Evolutionary conservation across 2,113 vertebrate species (phyloP).

Genomic region (Todiramphus chloris): DNA sequence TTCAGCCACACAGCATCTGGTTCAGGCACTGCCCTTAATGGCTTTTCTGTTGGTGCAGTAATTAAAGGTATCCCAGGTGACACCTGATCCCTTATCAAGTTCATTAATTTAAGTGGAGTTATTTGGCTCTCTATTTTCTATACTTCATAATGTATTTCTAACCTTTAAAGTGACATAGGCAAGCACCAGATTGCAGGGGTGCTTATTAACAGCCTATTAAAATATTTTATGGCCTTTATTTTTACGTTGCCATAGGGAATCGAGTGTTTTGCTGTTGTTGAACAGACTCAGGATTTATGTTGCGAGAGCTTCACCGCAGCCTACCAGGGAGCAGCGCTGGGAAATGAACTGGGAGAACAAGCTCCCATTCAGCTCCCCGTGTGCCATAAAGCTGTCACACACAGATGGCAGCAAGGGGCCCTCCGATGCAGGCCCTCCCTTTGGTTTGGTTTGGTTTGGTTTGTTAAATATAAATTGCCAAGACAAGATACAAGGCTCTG

Average conservation of each 20-base stretch:
- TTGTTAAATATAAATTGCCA: neutral
- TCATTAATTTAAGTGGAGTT: slow-evolving; percentile 66
- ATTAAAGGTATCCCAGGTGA: slow-evolving; percentile 68
- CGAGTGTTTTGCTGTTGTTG: slow-evolving; percentile 46
- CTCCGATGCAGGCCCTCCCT: neutral
- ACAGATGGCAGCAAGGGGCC: slow-evolving; percentile 21
- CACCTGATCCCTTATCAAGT: slow-evolving; percentile 64
- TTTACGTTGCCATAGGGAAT: slow-evolving; percentile 50
- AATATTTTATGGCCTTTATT: slow-evolving; percentile 67
- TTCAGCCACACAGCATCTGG: slow-evolving; percentile 47
- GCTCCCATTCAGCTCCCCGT: neutral
- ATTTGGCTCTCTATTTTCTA: slow-evolving; percentile 55
- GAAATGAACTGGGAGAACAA: slow-evolving; percentile 60
- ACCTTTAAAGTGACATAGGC: slow-evolving; percentile 66
- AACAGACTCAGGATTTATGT: slow-evolving; percentile 52
- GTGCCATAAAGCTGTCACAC: slow-evolving; percentile 10
- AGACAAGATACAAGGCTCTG: neutral
- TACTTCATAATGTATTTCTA: slow-evolving; percentile 64
- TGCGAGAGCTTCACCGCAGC: slow-evolving; percentile 20
- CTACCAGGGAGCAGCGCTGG: neutral
- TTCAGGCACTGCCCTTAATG: slow-evolving; percentile 46
- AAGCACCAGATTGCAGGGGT: slow-evolving; percentile 48
- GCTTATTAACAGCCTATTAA: slow-evolving; percentile 66
- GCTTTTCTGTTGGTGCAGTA: slow-evolving; percentile 64
- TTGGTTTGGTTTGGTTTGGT: neutral